phyloP scores from a whole-genome alignment of 2,797 vertebrate genomes.

The Eulemur rubriventer region DNA sequence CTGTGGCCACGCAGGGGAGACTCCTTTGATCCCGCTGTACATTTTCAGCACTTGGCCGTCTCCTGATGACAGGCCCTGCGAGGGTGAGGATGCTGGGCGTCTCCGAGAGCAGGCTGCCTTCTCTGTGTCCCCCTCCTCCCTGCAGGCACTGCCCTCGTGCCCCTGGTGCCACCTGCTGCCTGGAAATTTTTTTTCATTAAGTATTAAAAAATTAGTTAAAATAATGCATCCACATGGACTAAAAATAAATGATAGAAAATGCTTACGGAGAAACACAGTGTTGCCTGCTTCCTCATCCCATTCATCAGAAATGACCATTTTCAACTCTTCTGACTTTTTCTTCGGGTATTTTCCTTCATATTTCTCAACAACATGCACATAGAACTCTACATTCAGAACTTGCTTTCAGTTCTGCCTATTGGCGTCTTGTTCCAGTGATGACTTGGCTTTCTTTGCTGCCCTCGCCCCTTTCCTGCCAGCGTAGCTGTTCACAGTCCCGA shows the following conservation, averaged over 20 bases:
- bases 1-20: neutral
- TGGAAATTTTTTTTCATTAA: neutral
- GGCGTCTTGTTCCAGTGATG: neutral
- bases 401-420: neutral
- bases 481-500: neutral
- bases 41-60: neutral
- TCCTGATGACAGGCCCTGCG: neutral
- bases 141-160: neutral
- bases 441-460: neutral
- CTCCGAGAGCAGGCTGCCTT: neutral
- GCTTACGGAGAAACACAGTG: neutral
- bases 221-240: neutral
- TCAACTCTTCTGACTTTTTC: neutral
- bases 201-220: neutral
- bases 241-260: neutral
- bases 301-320: neutral
- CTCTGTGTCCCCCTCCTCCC: neutral
- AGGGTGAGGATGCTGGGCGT: neutral
- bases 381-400: no score
- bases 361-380: neutral
- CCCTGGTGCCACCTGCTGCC: neutral
- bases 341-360: neutral
- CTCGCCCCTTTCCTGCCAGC: neutral
- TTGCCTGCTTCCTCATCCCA: neutral
- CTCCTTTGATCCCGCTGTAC: fast-evolving